Base-by-base conservation (phyloP, 2,797 vertebrate genomes). In the Lacerta agilis region DNA sequence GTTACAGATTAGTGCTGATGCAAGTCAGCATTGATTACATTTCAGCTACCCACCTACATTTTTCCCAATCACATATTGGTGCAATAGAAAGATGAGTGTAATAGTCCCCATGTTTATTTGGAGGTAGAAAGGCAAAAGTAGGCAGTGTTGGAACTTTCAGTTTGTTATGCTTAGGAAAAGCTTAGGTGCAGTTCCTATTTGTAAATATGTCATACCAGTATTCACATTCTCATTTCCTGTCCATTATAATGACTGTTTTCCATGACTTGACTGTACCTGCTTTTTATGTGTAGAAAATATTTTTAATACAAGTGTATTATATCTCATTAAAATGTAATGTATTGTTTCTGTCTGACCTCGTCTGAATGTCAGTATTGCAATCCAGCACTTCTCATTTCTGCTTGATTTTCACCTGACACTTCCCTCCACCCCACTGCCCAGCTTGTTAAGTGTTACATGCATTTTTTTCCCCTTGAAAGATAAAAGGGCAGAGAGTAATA, bases 1-100 rank as follows among this genome's bases (percentile, higher is more conserved):
- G 27, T 49, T 72, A 69, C 86, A 83, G 85, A 67, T 27, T 41
- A 89, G 27, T 67, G 87, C 79, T 89, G 77, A 0, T 87, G 66
- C 49, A 92, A 85, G 91, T 78, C 89, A 69, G 3, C n/a, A 9
- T 3, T 79, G 79, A 89, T 94, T 85, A 20, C 36, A 23, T 82
- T 83, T 83, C 79, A 82, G 72, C 9, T 82, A 76, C 29, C 55
- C 25, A n/a, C 7, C 4, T 82, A 20, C 33, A 58, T 41, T 43
- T 87, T 94, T 89, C 89, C 92, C 89, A 67, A 25, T 10, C 43
- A 23, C 29, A 38, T 82, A 49, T 17, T 84, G 55, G 33, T 75
- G 25, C 33, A 75, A 8, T 61, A 61, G 23, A 55, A 55, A 71
- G 11, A 27, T 78, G 64, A 85, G 43, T 41, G 25, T 33, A 66